Evolutionary conservation across 1,140 invertebrate genomes (phyloP), one percentile per base, ranked within the genome.

Genomic region (Scaptodrosophila lebanonensis): DNA sequence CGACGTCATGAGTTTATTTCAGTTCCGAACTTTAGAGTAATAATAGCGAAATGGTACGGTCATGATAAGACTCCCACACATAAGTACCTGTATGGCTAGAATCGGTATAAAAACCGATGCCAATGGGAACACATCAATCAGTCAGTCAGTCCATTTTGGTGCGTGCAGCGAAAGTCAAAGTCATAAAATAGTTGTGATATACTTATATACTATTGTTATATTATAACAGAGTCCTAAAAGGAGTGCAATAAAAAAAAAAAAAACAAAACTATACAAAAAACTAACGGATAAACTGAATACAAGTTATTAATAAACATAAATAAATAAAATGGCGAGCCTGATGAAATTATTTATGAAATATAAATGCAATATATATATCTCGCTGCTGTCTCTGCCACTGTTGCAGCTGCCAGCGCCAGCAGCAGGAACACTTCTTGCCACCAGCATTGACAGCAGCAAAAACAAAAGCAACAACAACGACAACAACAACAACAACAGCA

Each of bases 311-410:
- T 36, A 44, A 30, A 18, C 57, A 45, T 53, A 67, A 38, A 47
- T 25, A 40, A 6, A 62, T 32, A 68, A 35, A 32, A 15, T 32
- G 13, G 18, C 50, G 50, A 52, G 56, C 52, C 73, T 59, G 70
- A 75, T 82, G 76, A 82, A 82, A 75, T 82, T 82, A 82, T 82
- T 82, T 66, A 82, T 82, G 75, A 82, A 73, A 75, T 60, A 75
- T 82, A 73, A 42, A 65, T 56, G 49, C 52, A 49, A 57, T 56
- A 6, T n/a, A 4, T n/a, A 18, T 38, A 52, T 36, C n/a, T n/a
- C n/a, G 58, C 30, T 57, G 52, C 16, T 20, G 35, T 11, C 35
- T 50, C 27, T 29, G 54, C 5, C 47, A 44, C 16, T 54, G 44
- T 5, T 52, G 30, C 13, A 32, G 52, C 4, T 61, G 39, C 11